A percentile compares a stretch with the other conserved stretches of the same genome.
Conservation (phyloP, 1,140 invertebrate genomes). For the Tetragnatha versicolor region DNA sequence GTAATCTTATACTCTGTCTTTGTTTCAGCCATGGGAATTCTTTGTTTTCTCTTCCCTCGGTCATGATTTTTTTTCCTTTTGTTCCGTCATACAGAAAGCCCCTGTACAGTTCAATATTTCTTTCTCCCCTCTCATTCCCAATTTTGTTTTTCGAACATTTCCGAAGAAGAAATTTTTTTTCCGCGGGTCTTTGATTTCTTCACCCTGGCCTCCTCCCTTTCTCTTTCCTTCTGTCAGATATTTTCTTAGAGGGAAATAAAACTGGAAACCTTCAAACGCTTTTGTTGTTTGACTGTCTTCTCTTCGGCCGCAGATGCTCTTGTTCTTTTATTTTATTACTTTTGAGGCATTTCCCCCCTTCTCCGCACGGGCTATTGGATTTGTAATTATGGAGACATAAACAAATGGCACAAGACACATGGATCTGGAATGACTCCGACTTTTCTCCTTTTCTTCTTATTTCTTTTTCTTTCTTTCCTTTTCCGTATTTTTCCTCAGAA, state of each 20-base stretch:
- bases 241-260: conserved; percentile 38
- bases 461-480: too few relatives aligned
- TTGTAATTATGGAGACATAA: conserved; percentile 22
- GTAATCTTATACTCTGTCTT: conserved; percentile 30
- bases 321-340: conserved; percentile 2
- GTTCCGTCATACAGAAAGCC: conserved; percentile 1
- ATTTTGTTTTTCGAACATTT: conserved; percentile 31
- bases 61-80: not conserved
- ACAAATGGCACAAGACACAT: not conserved
- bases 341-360: conserved; percentile 3
- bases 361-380: conserved; percentile 5
- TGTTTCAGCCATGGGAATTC: conserved; percentile 29
- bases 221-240: conserved; percentile 23
- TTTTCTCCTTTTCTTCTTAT: too few relatives aligned
- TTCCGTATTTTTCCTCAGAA: too few relatives aligned
- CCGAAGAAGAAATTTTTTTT: too few relatives aligned
- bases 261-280: conserved; percentile 21
- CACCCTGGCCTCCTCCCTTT: not conserved
- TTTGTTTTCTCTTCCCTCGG: not conserved
- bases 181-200: conserved; percentile 24
- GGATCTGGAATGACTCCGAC: not conserved
- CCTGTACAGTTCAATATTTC: conserved; percentile 16
- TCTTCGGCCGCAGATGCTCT: not conserved
- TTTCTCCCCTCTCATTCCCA: not conserved
- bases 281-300: conserved; percentile 9